Evolutionary conservation across 2,113 vertebrate species (phyloP), one percentile per base, ranked within the genome.

Genomic region (Archocentrus centrarchus): DNA sequence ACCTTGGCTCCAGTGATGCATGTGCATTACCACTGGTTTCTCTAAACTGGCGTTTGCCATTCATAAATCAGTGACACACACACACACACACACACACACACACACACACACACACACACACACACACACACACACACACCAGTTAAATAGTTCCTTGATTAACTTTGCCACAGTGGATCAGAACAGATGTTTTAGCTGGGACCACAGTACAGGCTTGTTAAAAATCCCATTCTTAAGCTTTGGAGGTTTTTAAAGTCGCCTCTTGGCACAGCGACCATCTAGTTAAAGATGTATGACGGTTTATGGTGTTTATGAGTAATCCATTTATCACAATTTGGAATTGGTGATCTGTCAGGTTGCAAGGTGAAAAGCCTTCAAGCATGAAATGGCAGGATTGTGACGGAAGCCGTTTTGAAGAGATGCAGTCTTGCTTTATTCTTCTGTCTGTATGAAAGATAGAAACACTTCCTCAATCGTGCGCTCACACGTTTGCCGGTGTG

Each of bases 51-150:
- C 86, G 59, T 93, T 92, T 85, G 60, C 78, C 85, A 80, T 81
- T 81, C 92, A 94, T 95, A 92, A 94, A 94, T 96, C n/a, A n/a
- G 22, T 87, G 77, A 87, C 88, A 87, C 55, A 89, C 89, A 62
- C 18, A 89, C 32, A 90, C 70, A 86, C 41, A 79, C 75, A 59
- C 60, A 79, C 76, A 41, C 11, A 4, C 70, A 87, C 88, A 85
- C 59, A 88, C 88, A 73, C 82, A 80, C 17, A 88, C 30, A 90
- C 75, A 87, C 50, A 79, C 75, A 62, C 64, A 81, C 76, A 41
- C 11, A 4, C 73, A 37, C 85, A 80, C 84, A 37, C 85, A 84
- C 85, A 83, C 89, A 70, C 79, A 68, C 62, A 63, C 20, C 78
- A 93, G 86, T 89, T 84, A 90, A 94, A 91, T 91, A 80, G 77